Conservation (phyloP, 2,113 vertebrate species). For the Myanophis thanlyinensis region DNA sequence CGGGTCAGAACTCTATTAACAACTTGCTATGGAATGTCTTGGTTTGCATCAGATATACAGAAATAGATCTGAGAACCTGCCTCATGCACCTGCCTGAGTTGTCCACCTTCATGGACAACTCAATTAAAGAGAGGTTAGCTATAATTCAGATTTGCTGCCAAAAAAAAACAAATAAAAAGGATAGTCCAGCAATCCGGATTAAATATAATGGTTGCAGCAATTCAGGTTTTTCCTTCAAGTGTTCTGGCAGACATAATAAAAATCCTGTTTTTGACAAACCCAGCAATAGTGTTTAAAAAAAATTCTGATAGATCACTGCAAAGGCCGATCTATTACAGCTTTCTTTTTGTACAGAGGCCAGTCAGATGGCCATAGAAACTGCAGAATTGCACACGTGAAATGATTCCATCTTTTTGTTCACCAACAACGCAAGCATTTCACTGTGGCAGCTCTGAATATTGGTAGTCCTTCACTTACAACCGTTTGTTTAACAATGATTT, state of each 20-base stretch:
- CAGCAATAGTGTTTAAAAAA: not conserved
- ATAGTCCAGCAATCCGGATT: not conserved
- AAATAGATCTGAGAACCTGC: not conserved
- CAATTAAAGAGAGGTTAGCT: not conserved
- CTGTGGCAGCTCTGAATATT: not conserved
- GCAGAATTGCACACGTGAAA: not conserved
- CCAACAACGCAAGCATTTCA: not conserved
- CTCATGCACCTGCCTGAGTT: not conserved
- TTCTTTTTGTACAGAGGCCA: not conserved
- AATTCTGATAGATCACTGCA: no score
- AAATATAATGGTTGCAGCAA: not conserved
- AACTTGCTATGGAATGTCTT: not conserved
- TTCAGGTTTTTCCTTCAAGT: not conserved
- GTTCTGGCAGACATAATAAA: not conserved
- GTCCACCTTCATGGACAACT: constrained; percentile 7
- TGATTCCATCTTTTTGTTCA: not conserved
- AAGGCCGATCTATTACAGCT: not conserved
- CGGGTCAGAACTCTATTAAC: not conserved
- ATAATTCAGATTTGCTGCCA: not conserved
- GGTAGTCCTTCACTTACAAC: not conserved
- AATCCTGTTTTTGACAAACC: not conserved
- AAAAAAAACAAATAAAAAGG: not conserved
- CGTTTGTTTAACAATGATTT: not conserved
- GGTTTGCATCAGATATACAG: not conserved
- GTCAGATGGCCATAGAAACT: not conserved